phyloP scores from a whole-genome alignment of 2,113 vertebrate species.

The Callithrix jacchus region DNA sequence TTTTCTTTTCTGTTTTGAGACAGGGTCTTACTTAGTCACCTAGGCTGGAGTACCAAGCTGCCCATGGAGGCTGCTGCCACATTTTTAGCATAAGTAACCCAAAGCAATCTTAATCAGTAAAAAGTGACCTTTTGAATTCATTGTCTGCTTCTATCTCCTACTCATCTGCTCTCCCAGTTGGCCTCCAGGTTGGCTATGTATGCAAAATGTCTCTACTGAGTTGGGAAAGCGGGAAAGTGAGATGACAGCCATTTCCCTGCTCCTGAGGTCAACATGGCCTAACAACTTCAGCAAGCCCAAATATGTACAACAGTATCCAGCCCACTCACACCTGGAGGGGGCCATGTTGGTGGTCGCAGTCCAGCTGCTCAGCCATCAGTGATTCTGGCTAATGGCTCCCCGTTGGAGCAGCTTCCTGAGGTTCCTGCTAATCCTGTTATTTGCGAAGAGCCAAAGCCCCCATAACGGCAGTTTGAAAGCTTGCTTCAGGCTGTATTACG shows the following conservation, averaged over 20 bases:
- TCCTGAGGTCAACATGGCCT: neutral
- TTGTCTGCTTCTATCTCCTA: neutral
- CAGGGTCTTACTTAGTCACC: no score
- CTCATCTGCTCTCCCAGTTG: neutral
- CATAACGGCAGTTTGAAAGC: slow-evolving; percentile 23
- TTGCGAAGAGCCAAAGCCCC: slow-evolving; percentile 47
- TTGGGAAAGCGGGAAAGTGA: neutral
- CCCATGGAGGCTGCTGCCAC: neutral
- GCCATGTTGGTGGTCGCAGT: neutral
- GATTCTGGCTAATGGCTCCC: slow-evolving; percentile 40
- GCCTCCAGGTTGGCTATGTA: neutral
- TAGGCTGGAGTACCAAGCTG: neutral
- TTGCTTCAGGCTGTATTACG: slow-evolving; percentile 51
- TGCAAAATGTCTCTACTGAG: neutral
- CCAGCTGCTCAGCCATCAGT: neutral
- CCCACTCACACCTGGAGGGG: neutral
- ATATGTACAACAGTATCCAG: neutral
- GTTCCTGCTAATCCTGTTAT: slow-evolving; percentile 38
- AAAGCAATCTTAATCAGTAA: slow-evolving; percentile 19
- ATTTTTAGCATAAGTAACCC: neutral
- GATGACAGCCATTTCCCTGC: neutral
- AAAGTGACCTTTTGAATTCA: slow-evolving; percentile 43
- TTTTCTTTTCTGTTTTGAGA: no score
- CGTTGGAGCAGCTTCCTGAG: neutral
- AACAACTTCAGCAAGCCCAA: neutral